phyloP scores from a whole-genome alignment of 2,888 invertebrate genomes.

The Drosophila peninsularis region DNA sequence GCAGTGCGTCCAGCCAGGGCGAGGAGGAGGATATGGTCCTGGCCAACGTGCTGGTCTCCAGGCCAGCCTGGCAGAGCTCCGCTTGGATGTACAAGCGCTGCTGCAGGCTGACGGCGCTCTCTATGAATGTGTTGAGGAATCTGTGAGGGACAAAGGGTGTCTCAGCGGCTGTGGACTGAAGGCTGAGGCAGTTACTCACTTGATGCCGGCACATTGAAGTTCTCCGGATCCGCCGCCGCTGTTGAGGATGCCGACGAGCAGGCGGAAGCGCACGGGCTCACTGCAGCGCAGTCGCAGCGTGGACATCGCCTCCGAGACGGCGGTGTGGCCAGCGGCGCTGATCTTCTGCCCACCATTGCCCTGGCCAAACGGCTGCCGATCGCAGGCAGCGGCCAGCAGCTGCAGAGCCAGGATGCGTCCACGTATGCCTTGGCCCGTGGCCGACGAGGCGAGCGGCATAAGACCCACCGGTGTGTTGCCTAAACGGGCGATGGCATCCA shows the following conservation, averaged over 20 bases:
- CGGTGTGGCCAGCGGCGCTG: conserved; percentile 90
- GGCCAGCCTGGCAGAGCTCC: conserved; percentile 92
- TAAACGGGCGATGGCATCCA: conserved; percentile 91
- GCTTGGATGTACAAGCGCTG: conserved; percentile 93
- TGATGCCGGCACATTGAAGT: conserved; percentile 91
- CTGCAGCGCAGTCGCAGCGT: conserved; percentile 94
- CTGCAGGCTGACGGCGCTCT: conserved; percentile 90
- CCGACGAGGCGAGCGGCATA: conserved; percentile 93
- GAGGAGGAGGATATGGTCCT: conserved; percentile 89
- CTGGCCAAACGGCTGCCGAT: conserved; percentile 85
- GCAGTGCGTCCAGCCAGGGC: conserved; percentile 87
- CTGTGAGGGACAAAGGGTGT: conserved; percentile 62
- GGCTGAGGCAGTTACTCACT: conserved; percentile 69
- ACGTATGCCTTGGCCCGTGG: conserved; percentile 94
- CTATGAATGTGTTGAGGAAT: conserved; percentile 93
- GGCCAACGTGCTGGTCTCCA: conserved; percentile 86
- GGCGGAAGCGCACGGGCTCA: conserved; percentile 96
- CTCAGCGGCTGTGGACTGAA: background rate
- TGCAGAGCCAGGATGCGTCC: conserved; percentile 94
- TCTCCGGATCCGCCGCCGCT: conserved; percentile 91
- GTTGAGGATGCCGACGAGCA: conserved; percentile 94
- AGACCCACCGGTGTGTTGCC: conserved; percentile 92
- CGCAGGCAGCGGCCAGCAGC: conserved; percentile 93
- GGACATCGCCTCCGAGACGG: conserved; percentile 95
- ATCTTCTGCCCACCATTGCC: conserved; percentile 83